Evolutionary conservation across 2,797 vertebrate species (phyloP).

Genomic region (Pseudochirops cupreus): DNA sequence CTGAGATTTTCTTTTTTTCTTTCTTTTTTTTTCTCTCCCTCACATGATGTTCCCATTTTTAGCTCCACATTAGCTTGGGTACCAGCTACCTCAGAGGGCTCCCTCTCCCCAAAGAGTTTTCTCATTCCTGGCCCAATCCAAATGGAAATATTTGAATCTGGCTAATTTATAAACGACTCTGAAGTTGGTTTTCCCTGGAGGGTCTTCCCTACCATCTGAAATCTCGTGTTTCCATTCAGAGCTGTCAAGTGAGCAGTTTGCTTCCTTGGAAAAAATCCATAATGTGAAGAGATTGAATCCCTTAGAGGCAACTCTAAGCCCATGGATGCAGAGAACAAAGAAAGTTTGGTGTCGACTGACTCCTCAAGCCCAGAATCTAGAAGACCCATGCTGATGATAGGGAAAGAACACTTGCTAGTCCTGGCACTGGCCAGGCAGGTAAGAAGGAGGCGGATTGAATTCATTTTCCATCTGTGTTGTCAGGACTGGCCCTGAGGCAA

Average conservation of each 20-base stretch:
- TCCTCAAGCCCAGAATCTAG: conserved; percentile 24
- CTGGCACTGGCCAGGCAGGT: not conserved
- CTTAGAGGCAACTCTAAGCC: conserved; percentile 20
- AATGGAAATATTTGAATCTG: conserved; percentile 74
- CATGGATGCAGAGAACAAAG: not conserved
- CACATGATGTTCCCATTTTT: conserved; percentile 20
- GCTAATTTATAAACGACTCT: conserved; percentile 79
- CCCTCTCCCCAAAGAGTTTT: conserved; percentile 73
- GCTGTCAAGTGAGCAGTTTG: conserved; percentile 68
- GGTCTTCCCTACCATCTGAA: conserved; percentile 68
- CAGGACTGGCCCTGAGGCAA: not conserved
- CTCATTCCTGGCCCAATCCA: conserved; percentile 72
- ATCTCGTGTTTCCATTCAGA: conserved; percentile 72
- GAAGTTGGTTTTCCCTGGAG: conserved; percentile 69
- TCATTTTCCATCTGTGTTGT: not conserved
- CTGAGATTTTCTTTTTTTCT: conserved; percentile 28
- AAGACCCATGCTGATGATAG: not conserved
- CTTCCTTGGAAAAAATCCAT: conserved; percentile 53
- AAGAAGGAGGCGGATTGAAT: not conserved
- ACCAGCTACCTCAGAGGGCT: conserved; percentile 4
- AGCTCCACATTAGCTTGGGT: conserved; percentile 60
- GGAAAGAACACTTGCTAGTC: not conserved
- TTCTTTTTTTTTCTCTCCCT: not conserved
- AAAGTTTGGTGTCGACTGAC: not conserved
- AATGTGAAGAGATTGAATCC: conserved; percentile 40